These are phyloP conservation scores for Brachyhypopomus occidentalis DNA, from an alignment of 2,113 vertebrate species.

Conservation along the genomic window DNA sequence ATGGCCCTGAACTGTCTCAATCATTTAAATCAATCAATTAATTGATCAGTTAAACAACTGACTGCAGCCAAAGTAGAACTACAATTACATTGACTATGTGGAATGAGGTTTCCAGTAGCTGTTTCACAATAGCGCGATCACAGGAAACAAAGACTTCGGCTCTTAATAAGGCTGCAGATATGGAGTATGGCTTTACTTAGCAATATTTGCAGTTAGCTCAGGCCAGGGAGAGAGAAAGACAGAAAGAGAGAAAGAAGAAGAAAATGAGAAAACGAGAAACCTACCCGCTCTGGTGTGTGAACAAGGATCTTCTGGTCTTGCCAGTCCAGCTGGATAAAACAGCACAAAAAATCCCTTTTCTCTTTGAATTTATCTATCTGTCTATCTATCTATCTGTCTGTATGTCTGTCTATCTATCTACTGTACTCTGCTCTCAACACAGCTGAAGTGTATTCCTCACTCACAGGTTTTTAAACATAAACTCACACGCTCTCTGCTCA, in stretches of 20 bases:
- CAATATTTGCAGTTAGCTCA: not conserved
- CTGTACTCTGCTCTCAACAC: not conserved
- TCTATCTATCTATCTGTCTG: not conserved
- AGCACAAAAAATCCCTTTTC: no score
- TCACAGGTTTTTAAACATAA: not conserved
- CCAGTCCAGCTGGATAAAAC: no score
- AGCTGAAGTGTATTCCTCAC: not conserved
- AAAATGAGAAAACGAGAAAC: not conserved
- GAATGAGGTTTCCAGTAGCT: not conserved
- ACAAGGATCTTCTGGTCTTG: no score
- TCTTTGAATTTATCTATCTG: not conserved
- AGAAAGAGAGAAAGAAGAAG: not conserved
- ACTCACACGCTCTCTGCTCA: not conserved
- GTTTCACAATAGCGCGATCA: not conserved
- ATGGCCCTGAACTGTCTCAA: not conserved
- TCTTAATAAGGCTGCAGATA: not conserved
- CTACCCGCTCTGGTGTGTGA: not conserved
- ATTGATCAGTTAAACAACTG: not conserved
- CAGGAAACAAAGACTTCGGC: not conserved
- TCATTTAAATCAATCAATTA: not conserved
- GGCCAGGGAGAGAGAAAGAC: not conserved
- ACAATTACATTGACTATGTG: not conserved
- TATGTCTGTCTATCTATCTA: not conserved
- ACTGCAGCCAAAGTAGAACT: not conserved
- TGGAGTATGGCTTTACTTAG: not conserved